Conservation (phyloP, 2,888 invertebrate genomes). For the Camptogramma bilineatum region DNA sequence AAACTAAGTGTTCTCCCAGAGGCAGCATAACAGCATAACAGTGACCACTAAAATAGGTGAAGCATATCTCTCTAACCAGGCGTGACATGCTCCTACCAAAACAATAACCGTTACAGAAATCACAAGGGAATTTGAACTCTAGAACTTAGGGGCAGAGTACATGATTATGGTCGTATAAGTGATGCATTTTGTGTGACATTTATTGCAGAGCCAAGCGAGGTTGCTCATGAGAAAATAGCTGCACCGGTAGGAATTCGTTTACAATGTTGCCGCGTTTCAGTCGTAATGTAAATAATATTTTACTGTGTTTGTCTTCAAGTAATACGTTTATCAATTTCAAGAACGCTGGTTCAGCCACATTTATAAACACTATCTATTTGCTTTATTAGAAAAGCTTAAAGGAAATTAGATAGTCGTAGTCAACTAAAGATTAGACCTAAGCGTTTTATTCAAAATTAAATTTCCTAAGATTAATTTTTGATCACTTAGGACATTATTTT, state of each 20-base stretch:
- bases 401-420: no score
- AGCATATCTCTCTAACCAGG: constrained; percentile 62
- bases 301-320: constrained; percentile 11
- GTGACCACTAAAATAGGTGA: constrained; percentile 67
- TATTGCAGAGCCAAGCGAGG: constrained; percentile 47
- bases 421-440: no score
- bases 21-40: constrained; percentile 57
- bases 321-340: constrained; percentile 9
- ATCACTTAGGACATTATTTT: no score
- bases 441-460: no score
- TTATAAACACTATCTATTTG: background rate
- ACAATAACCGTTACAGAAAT: constrained; percentile 20
- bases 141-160: constrained; percentile 31
- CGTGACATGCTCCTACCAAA: constrained; percentile 55
- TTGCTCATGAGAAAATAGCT: constrained; percentile 51
- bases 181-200: constrained; percentile 50
- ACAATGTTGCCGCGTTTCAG: constrained; percentile 29
- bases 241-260: constrained; percentile 40
- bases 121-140: constrained; percentile 41
- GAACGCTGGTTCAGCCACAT: background rate
- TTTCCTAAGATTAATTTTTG: no score
- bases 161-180: constrained; percentile 12
- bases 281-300: constrained; percentile 11
- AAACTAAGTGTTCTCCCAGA: constrained; percentile 50
- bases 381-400: no score